Evolutionary conservation across 2,888 invertebrate species (phyloP).

Genomic region (Macrosiphum euphorbiae): DNA sequence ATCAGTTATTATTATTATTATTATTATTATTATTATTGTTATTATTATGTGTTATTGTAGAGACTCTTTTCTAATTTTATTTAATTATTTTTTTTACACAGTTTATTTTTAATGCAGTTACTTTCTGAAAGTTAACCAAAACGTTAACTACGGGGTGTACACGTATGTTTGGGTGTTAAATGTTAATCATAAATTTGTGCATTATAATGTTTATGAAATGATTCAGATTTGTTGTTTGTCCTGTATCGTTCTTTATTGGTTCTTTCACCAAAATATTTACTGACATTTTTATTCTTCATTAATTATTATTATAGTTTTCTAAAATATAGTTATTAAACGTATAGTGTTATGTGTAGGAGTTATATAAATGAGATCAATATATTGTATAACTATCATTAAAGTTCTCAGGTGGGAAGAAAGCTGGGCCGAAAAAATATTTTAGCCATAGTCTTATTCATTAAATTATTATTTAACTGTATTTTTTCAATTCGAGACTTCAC

Average conservation of each 20-base stretch:
- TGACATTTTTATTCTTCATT: background rate
- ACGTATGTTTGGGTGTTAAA: background rate
- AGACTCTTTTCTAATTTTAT: constrained; percentile 10
- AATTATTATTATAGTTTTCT: background rate
- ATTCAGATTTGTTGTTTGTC: background rate
- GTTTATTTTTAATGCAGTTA: constrained; percentile 24
- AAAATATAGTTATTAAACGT: background rate
- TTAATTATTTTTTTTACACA: background rate
- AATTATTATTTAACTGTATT: background rate
- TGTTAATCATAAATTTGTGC: background rate
- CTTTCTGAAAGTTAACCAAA: background rate
- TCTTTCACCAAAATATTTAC: background rate
- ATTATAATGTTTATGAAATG: background rate
- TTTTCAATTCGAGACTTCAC: too few species aligned
- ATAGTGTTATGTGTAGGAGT: background rate
- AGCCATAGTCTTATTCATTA: background rate
- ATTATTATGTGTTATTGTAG: too few species aligned
- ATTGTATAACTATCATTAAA: background rate
- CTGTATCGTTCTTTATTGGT: background rate
- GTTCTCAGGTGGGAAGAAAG: background rate
- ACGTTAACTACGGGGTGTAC: background rate
- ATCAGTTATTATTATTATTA: background rate
- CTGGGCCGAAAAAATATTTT: background rate
- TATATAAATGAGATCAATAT: background rate
- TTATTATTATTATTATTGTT: too few species aligned